phyloP scores from a whole-genome alignment of 2,113 vertebrate genomes.

The Ahaetulla prasina region DNA sequence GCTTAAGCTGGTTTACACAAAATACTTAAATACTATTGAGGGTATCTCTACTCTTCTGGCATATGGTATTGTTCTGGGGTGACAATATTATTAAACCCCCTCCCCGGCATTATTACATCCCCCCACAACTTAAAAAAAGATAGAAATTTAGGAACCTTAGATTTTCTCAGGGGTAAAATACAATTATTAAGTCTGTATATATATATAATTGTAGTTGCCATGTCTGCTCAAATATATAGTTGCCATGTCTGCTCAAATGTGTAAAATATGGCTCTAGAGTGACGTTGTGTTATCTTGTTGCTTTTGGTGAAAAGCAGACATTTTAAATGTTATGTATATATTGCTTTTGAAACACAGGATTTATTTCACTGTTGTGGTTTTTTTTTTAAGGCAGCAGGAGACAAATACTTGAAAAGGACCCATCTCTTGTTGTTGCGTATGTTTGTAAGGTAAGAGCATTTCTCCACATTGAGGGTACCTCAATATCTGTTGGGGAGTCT shows the following conservation, averaged over 20 bases:
- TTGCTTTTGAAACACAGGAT: background rate
- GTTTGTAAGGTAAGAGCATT: slow-evolving; percentile 81
- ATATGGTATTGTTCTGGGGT: background rate
- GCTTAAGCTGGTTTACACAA: background rate
- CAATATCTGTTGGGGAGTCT: background rate
- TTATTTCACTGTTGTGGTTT: background rate
- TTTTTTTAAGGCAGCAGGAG: slow-evolving; percentile 38
- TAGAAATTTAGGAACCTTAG: background rate
- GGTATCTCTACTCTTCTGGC: background rate
- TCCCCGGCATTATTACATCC: background rate
- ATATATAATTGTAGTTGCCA: too few relatives aligned
- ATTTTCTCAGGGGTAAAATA: background rate
- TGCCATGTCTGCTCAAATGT: background rate
- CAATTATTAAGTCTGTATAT: background rate
- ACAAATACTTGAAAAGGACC: slow-evolving; percentile 43
- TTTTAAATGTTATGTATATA: fast-evolving
- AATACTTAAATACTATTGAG: background rate
- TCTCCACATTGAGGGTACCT: background rate
- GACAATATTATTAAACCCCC: background rate
- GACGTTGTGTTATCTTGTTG: background rate
- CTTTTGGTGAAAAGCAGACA: background rate
- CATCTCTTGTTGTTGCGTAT: slow-evolving; percentile 82
- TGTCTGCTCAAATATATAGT: background rate
- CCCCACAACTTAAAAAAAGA: background rate
- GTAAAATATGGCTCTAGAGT: background rate